Percentiles rank a stretch among this genome's conserved stretches.
Conservation (phyloP, 2,113 vertebrate genomes). For the Casuarius casuarius region DNA sequence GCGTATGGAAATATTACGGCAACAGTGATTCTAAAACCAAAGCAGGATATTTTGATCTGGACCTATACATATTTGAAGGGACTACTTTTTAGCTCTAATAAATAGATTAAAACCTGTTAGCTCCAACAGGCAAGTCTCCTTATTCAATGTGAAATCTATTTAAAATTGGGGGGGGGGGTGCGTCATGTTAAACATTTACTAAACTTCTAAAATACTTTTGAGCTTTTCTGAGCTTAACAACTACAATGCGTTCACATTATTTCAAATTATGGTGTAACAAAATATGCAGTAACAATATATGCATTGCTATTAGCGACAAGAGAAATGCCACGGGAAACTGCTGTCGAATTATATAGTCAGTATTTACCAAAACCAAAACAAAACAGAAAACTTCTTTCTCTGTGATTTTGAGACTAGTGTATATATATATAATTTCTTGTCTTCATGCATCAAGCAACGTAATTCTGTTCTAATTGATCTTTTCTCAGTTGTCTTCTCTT, state of each 20-base stretch:
- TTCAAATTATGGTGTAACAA: neutral
- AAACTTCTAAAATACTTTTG: neutral
- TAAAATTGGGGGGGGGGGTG: neutral
- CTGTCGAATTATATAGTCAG: neutral
- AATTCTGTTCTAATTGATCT: neutral
- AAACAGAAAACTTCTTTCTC: neutral
- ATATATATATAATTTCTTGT: neutral
- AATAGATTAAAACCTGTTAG: neutral
- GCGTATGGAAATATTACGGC: neutral
- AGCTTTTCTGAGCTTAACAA: neutral
- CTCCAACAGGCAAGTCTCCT: neutral
- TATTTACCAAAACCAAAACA: neutral
- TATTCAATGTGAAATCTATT: neutral
- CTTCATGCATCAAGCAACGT: neutral
- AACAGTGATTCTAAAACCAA: neutral
- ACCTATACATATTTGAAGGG: neutral
- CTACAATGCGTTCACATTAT: neutral
- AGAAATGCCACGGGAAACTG: neutral
- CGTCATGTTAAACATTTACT: no score
- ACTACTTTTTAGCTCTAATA: neutral
- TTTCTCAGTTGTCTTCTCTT: neutral
- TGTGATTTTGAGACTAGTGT: neutral
- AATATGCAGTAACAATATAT: neutral
- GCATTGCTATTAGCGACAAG: neutral
- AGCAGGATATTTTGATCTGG: neutral